phyloP scores from a whole-genome alignment of 2,113 vertebrate species.

The Galemys pyrenaicus region DNA sequence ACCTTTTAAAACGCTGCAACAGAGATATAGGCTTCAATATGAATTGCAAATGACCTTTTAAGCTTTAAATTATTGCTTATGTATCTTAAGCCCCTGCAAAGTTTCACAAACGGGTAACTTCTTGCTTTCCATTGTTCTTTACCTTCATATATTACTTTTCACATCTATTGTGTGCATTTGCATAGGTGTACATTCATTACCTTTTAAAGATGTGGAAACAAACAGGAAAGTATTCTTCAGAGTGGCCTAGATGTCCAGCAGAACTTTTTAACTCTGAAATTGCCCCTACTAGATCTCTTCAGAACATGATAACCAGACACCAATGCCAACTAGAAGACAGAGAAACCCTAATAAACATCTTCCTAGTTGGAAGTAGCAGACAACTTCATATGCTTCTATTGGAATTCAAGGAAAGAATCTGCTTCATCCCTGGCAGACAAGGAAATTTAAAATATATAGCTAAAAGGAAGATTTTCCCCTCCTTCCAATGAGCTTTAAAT shows the following conservation, averaged over 20 bases:
- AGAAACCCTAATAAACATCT: neutral
- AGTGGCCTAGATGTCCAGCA: neutral
- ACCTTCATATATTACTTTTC: neutral
- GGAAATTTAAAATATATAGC: neutral
- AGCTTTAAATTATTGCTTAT: slow-evolving; percentile 74
- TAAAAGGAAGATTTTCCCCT: neutral
- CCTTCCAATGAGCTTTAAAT: neutral
- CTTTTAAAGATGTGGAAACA: neutral
- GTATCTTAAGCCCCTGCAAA: slow-evolving; percentile 44
- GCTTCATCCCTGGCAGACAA: neutral
- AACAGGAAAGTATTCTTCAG: neutral
- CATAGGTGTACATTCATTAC: neutral
- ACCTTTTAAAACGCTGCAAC: slow-evolving; percentile 77
- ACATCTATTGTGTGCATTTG: neutral
- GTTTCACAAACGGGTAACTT: slow-evolving; percentile 47
- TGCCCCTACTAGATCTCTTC: neutral
- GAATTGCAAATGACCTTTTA: slow-evolving; percentile 83
- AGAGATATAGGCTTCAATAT: slow-evolving; percentile 66
- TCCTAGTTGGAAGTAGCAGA: neutral
- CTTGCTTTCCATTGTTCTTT: neutral
- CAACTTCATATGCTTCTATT: neutral
- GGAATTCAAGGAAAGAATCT: neutral
- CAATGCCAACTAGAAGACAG: neutral
- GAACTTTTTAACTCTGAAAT: neutral
- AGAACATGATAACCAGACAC: neutral